phyloP scores from a whole-genome alignment of 2,113 vertebrate species.

The Strix uralensis region DNA sequence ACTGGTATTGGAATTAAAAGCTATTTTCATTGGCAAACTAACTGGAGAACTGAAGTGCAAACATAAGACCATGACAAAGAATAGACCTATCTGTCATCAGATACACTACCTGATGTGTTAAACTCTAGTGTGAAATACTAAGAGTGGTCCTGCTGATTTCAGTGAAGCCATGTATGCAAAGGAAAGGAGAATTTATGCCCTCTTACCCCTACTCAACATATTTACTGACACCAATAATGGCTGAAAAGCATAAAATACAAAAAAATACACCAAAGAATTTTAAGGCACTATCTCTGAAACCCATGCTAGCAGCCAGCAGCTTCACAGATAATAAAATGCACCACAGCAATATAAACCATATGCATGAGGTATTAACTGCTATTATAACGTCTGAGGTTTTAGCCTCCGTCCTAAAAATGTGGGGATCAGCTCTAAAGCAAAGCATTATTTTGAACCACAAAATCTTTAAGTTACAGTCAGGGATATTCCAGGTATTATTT shows the following conservation, averaged over 20 bases:
- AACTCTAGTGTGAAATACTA: not conserved
- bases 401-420: not conserved
- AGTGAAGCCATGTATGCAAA: not conserved
- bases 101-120: not conserved
- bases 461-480: not conserved
- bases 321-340: conserved; percentile 51
- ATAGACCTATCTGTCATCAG: not conserved
- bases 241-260: not conserved
- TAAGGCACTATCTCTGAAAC: not conserved
- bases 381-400: conserved; percentile 41
- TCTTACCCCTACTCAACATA: not conserved
- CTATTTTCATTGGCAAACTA: not conserved
- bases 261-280: not conserved
- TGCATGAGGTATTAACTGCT: conserved; percentile 20
- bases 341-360: conserved; percentile 12
- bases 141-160: not conserved
- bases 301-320: not conserved
- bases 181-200: not conserved
- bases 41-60: not conserved
- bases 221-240: not conserved
- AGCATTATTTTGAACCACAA: not conserved
- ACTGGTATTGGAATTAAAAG: not conserved
- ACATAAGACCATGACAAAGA: not conserved
- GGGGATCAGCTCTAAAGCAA: not conserved
- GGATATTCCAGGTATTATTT: conserved; percentile 9